Conservation (phyloP, 2,888 invertebrate genomes). For the Pollenia angustigena region DNA sequence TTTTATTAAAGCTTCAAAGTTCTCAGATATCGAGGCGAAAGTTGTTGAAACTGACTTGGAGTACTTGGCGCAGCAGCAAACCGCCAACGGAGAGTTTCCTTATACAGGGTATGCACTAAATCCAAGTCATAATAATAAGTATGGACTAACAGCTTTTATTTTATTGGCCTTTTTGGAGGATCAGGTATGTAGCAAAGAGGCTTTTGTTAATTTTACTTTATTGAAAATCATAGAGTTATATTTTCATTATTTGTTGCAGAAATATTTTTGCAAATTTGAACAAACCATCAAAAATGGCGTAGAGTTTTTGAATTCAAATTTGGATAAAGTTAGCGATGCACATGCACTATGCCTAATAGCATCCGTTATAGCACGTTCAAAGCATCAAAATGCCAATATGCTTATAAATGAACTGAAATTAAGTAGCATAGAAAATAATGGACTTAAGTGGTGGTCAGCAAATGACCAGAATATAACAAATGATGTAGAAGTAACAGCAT, state of each 20-base stretch:
- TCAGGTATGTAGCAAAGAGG: conserved; percentile 80
- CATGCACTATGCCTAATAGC: conserved; percentile 90
- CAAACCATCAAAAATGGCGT: conserved; percentile 90
- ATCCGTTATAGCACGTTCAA: conserved; percentile 89
- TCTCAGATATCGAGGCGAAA: conserved; percentile 85
- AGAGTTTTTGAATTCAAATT: conserved; percentile 88
- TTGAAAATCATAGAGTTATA: no score
- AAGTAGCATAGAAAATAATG: conserved; percentile 83
- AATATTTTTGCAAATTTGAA: conserved; percentile 83
- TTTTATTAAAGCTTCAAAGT: conserved; percentile 89
- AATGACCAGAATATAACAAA: conserved; percentile 85
- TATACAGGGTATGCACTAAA: conserved; percentile 88
- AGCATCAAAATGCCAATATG: conserved; percentile 85
- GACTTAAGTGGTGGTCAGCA: conserved; percentile 90
- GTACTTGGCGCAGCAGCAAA: conserved; percentile 41
- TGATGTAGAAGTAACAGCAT: conserved; percentile 92
- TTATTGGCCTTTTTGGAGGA: conserved; percentile 89
- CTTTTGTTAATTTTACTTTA: no score
- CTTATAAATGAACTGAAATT: conserved; percentile 84
- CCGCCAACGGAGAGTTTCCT: conserved; percentile 79
- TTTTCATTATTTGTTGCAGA: conserved; percentile 20
- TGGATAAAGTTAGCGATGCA: conserved; percentile 88
- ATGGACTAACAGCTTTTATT: conserved; percentile 91
- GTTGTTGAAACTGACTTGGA: conserved; percentile 50
- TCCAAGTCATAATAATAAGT: conserved; percentile 86